Percentiles rank a stretch among this genome's conserved stretches.
Evolutionary conservation across 1,140 invertebrate genomes (phyloP).

Genomic region (Cheumatopsyche charites): DNA sequence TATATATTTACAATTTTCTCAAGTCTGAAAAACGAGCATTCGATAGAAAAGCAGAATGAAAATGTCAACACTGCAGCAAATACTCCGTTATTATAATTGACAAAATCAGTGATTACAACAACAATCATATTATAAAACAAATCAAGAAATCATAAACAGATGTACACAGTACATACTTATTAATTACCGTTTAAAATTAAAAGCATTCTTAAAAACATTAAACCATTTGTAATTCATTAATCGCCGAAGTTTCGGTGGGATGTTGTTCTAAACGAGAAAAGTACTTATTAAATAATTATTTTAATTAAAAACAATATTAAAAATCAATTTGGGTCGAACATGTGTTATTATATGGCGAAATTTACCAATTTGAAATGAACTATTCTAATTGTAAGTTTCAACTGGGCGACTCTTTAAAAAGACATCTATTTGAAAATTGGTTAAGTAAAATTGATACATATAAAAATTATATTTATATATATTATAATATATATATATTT

Average conservation of each 20-base stretch:
- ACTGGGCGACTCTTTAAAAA: too few species aligned
- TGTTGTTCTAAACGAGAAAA: not conserved
- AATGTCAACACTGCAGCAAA: not conserved
- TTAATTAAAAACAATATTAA: too few species aligned
- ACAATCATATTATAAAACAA: too few species aligned
- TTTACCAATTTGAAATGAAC: not conserved
- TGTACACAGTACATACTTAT: slow-evolving; percentile 38
- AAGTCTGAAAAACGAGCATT: not conserved
- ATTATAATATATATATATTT: slow-evolving; percentile 6
- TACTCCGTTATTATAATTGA: too few species aligned
- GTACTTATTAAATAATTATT: slow-evolving; percentile 1
- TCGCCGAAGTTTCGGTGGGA: slow-evolving; percentile 10
- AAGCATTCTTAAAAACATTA: not conserved
- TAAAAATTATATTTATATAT: slow-evolving; percentile 6
- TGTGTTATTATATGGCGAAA: slow-evolving; percentile 15
- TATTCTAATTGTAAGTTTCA: too few species aligned
- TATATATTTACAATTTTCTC: not conserved
- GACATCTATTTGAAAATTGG: slow-evolving; percentile 2
- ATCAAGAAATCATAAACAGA: slow-evolving; percentile 9
- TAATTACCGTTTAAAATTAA: not conserved
- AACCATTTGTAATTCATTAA: not conserved
- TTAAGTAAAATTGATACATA: not conserved
- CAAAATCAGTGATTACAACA: too few species aligned
- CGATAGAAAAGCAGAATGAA: not conserved
- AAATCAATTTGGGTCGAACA: too few species aligned